A percentile compares a stretch with the other conserved stretches of the same genome.
Conservation (phyloP, 2,113 vertebrate species). For the Corydoras maculifer region DNA sequence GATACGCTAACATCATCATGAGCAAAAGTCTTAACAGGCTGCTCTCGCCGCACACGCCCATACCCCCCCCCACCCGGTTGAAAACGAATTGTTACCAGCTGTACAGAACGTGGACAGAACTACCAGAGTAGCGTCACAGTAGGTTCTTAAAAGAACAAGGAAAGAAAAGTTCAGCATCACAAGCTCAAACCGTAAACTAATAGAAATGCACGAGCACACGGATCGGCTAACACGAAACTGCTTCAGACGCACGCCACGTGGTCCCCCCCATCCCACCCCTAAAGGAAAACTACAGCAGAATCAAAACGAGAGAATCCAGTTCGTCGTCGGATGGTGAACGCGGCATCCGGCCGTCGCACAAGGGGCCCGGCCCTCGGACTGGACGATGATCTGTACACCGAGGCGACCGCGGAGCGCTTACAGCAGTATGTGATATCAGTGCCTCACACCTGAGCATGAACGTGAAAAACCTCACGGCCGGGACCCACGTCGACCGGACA, state of each 20-base stretch:
- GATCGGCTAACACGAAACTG: conserved; percentile 38
- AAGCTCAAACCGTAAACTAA: conserved; percentile 35
- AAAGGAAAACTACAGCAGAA: conserved; percentile 42
- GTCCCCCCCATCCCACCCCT: conserved; percentile 4
- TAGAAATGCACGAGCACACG: conserved; percentile 43
- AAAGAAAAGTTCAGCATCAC: conserved; percentile 30
- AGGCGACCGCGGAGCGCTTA: conserved; percentile 1
- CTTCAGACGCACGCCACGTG: conserved; percentile 20
- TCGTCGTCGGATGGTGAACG: too few relatives aligned
- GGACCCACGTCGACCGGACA: too few relatives aligned
- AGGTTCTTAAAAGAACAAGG: conserved; percentile 20
- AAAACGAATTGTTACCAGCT: conserved; percentile 22
- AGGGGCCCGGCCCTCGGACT: conserved; percentile 45
- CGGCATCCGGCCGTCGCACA: conserved; percentile 32
- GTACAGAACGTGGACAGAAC: conserved; percentile 25
- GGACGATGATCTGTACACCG: conserved; percentile 62
- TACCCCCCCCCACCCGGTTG: not conserved
- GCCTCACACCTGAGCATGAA: conserved; percentile 40
- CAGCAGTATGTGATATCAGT: conserved; percentile 35
- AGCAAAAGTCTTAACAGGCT: too few relatives aligned
- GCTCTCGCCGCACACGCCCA: too few relatives aligned
- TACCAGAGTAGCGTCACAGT: conserved; percentile 34
- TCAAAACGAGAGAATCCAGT: conserved; percentile 3
- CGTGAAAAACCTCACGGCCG: not conserved
- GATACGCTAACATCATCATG: too few relatives aligned